Base-by-base conservation (phyloP, 2,888 invertebrate species). In the Drosophila nr. perissopoda region DNA sequence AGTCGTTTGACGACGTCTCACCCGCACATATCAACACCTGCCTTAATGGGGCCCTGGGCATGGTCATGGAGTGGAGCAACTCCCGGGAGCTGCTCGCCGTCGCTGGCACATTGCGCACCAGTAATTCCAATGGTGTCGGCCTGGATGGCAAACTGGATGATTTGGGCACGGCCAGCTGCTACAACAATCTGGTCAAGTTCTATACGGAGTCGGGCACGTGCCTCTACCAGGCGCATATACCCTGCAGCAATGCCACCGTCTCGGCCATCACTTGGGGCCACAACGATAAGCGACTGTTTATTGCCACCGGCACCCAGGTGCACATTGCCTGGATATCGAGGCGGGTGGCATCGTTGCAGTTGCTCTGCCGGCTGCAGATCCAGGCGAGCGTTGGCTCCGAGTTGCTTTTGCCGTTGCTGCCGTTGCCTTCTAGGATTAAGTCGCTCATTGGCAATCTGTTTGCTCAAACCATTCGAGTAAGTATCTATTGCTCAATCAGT, bases 251-350 rank as follows among this genome's bases (percentile, higher is more conserved):
- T 85, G 89, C 96, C 79, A 96, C 96, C 7, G 97, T 99, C 62
- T 97, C 98, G 58, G 98, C 99, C 2, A 94, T 99, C 90, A 99
- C 99, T 11, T 99, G 99, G 99, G 99, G 99, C 34, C 99, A 99
- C 94, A 98, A 98, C 92, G 99, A 99, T 92, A 97, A 98, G 83
- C 95, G 99, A 34, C 94, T 99, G 81, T 99, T 99, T 93, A 96
- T 99, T 73, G 98, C 98, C 6, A 97, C 97, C 5, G 99, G 99
- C 18, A 97, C 97, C 54, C 96, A 96, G 89, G 96, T 98, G 88
- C 98, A 98, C 93, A 97, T 98, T 75, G 99, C 98, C 51, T 98
- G 99, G 95, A 97, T 99, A 62, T 97, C 97, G 89, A 94, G 98
- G 76, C 95, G 97, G 65, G 97, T 99, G 76, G 98, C 98, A 60